phyloP scores from a whole-genome alignment of 2,797 vertebrate genomes.

The Lindbergichthys nudifrons region DNA sequence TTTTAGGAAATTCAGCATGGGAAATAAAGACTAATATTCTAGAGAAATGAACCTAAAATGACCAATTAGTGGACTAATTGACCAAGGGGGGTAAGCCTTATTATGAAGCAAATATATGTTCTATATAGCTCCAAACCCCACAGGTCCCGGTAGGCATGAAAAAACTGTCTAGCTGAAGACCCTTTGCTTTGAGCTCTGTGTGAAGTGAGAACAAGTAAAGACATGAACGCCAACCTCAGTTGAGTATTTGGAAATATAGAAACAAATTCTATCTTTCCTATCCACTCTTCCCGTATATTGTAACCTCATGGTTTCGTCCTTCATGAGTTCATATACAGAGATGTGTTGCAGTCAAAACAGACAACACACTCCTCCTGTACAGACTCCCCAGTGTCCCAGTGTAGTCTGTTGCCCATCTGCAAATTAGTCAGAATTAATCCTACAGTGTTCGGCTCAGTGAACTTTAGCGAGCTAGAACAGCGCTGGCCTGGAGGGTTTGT shows the following conservation, averaged over 20 bases:
- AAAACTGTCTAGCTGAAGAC: neutral
- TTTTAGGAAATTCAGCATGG: too few relatives aligned
- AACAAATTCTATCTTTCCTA: neutral
- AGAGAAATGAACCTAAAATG: too few relatives aligned
- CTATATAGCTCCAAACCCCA: too few relatives aligned
- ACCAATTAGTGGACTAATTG: too few relatives aligned
- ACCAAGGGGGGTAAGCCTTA: too few relatives aligned
- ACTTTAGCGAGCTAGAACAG: constrained; percentile 61
- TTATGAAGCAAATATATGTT: too few relatives aligned
- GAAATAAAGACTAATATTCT: too few relatives aligned
- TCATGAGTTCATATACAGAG: neutral
- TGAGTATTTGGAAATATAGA: neutral
- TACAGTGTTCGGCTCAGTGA: constrained; percentile 68
- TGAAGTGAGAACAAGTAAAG: neutral
- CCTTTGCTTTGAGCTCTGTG: constrained; percentile 15
- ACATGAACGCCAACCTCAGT: neutral
- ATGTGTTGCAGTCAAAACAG: constrained; percentile 6
- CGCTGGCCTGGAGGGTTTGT: constrained; percentile 60
- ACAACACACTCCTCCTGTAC: constrained; percentile 5
- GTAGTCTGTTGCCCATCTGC: constrained; percentile 65
- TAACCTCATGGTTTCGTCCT: constrained; percentile 2
- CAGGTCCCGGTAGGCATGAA: too few relatives aligned
- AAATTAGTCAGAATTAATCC: constrained; percentile 71
- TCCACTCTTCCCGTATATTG: neutral
- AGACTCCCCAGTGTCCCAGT: constrained; percentile 29